A percentile compares a stretch with the other conserved stretches of the same genome.
Conservation (phyloP, 2,797 vertebrate species). For the Eulemur albifrons region DNA sequence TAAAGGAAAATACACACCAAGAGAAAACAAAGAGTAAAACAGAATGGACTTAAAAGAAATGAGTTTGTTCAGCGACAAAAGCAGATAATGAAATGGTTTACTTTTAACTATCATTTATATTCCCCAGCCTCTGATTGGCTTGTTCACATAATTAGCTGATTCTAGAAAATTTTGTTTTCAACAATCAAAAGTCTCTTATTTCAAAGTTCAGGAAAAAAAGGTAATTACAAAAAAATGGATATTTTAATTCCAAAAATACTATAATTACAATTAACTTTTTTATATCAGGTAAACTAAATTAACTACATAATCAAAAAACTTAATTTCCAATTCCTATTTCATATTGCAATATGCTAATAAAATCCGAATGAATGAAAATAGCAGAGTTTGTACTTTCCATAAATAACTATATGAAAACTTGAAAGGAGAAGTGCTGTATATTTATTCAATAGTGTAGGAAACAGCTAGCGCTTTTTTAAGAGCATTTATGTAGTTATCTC, state of each 20-base stretch:
- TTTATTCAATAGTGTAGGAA: constrained; percentile 43
- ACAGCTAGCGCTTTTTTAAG: neutral
- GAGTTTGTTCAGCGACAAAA: constrained; percentile 30
- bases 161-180: constrained; percentile 13
- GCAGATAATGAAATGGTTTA: neutral
- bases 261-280: neutral
- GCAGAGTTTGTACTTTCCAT: neutral
- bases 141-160: constrained; percentile 11
- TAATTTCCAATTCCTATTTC: constrained; percentile 22
- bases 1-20: constrained; percentile 14
- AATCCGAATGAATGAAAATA: constrained; percentile 21
- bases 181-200: neutral
- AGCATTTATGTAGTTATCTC: constrained; percentile 3
- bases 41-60: constrained; percentile 2
- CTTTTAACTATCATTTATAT: constrained; percentile 42
- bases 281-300: neutral
- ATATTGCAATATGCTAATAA: constrained; percentile 25
- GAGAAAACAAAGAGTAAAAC: neutral
- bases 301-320: neutral
- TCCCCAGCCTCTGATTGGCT: neutral
- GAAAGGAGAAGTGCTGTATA: neutral
- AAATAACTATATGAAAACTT: constrained; percentile 28
- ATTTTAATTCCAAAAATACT: constrained; percentile 26
- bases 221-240: neutral
- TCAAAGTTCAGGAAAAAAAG: constrained; percentile 1